phyloP scores from a whole-genome alignment of 2,797 vertebrate genomes.

The Dryobates pubescens region DNA sequence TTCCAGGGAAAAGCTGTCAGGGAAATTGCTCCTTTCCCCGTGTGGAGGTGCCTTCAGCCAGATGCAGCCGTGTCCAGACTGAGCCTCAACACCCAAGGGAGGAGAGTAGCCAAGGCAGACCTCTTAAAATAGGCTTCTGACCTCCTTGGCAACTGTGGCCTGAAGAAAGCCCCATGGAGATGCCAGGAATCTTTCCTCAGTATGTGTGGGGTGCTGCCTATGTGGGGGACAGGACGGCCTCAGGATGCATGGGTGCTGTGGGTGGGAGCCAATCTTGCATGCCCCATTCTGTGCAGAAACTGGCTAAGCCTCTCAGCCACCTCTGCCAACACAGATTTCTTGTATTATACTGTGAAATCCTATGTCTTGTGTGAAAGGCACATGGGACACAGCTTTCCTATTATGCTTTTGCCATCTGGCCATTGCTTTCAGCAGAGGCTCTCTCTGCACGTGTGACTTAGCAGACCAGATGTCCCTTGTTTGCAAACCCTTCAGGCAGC shows the following conservation, averaged over 20 bases:
- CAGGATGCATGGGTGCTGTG: accelerated
- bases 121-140: background rate
- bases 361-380: background rate
- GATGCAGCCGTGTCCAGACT: background rate
- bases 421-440: background rate
- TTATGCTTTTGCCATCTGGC: slow-evolving; percentile 13
- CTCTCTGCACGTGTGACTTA: background rate
- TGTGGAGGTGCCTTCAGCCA: background rate
- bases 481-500: background rate
- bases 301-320: background rate
- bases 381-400: background rate
- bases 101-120: background rate
- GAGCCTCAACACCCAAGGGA: background rate
- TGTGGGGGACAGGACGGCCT: too few relatives aligned
- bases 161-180: background rate
- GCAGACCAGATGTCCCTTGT: background rate
- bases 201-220: accelerated
- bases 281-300: background rate
- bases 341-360: background rate
- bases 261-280: background rate
- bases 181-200: background rate
- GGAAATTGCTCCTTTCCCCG: background rate
- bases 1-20: background rate
- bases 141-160: background rate
- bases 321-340: background rate